Evolutionary conservation across 2,888 invertebrate genomes (phyloP).

Genomic region (Polydrusus tereticollis): DNA sequence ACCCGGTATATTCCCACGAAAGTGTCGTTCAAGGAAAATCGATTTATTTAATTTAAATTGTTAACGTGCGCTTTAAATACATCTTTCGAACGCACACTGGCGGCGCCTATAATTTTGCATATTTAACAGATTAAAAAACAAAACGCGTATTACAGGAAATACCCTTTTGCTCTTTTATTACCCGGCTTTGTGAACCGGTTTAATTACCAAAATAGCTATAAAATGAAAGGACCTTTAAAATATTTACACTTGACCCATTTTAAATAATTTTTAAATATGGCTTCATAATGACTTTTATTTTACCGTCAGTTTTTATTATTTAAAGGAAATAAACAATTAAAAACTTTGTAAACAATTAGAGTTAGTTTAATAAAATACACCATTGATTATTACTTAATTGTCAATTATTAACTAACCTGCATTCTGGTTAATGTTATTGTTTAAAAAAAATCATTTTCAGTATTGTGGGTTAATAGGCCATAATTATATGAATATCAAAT

Average conservation of each 20-base stretch:
- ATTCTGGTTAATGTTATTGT: no score
- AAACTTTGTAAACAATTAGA: no score
- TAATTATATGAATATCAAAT: no score
- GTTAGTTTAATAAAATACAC: no score
- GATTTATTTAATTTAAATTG: not conserved
- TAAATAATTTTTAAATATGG: not conserved
- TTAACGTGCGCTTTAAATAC: no score
- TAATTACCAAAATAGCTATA: constrained; percentile 5
- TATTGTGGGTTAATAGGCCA: no score
- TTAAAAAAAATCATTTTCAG: no score
- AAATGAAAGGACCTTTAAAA: constrained; percentile 1
- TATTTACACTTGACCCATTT: constrained; percentile 7
- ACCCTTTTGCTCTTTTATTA: constrained; percentile 6
- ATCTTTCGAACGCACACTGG: not conserved
- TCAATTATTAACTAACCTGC: no score
- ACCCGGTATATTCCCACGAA: no score
- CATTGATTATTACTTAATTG: no score
- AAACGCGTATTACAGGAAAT: not conserved
- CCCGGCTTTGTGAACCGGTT: constrained; percentile 1
- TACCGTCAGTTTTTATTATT: not conserved
- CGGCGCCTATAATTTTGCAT: not conserved
- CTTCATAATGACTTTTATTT: not conserved
- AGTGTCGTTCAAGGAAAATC: no score
- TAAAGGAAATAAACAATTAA: no score
- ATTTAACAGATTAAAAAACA: constrained; percentile 6